Base-by-base conservation (phyloP, 2,888 invertebrate genomes). In the Poecilobothrus nobilitatus region DNA sequence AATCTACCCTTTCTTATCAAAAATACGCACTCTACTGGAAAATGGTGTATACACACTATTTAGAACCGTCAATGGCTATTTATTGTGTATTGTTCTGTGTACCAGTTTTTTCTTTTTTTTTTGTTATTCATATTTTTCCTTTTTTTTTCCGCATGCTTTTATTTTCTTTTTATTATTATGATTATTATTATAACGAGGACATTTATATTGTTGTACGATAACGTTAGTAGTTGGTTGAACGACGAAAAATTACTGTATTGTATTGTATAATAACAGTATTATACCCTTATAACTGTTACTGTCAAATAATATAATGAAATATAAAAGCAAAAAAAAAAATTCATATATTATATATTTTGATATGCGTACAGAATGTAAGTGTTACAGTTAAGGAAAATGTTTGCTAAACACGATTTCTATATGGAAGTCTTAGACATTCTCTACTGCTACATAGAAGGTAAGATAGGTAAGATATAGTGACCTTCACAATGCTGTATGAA, bases 1-100 rank as follows among this genome's bases (percentile, higher is more conserved):
- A 69, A 71, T 71, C 71, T 71, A 71, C 71, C 71, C 71, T 68
- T 69, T 70, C 41, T 69, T 67, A 71, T 71, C 71, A 61, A 67
- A 65, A 67, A 67, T 69, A 68, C 65, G 69, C 71, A 71, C 69
- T 70, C 70, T 71, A 63, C 68, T 71, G 71, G 71, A 71, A 71
- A 71, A 71, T 71, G 68, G 70, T 68, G 69, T 27, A 63, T 63
- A 53, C 53, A 53, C 53, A 53, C 53, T 53, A 53, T 53, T 53
- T 18, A 15, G 53, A 27, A 27, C 18, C 53, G 53, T 53, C 53
- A 53, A 53, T 53, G 53, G 53, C 53, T 53, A 53, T 53, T 53
- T 53, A 53, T 53, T 53, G 53, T 53, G 15, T 53, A n/a, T 53
- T 53, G 12, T 12, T 53, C 37, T 5, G 9, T 37, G 12, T 37